Conservation (phyloP, 2,888 invertebrate genomes). For the Xestia xanthographa region DNA sequence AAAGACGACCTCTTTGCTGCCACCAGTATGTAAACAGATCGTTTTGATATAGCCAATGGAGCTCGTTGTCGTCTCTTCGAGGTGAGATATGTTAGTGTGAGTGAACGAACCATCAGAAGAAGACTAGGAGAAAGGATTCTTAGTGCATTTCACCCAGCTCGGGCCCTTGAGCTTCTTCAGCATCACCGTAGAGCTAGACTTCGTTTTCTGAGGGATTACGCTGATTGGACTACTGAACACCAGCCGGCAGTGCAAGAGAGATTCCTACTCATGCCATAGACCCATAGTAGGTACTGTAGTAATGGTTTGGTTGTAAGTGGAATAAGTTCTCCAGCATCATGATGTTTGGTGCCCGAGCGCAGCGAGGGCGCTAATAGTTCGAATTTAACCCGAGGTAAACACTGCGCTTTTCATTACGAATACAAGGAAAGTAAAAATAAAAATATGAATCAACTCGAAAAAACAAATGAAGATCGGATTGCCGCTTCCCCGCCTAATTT, state of each 20-base stretch:
- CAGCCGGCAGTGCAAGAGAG: not conserved
- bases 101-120: not conserved
- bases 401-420: no score
- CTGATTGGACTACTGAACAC: not conserved
- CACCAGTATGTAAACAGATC: not conserved
- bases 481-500: no score
- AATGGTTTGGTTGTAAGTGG: not conserved
- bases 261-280: not conserved
- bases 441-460: no score
- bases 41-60: not conserved
- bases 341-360: no score
- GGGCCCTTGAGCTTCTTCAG: not conserved
- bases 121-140: not conserved
- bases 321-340: not conserved
- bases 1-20: not conserved
- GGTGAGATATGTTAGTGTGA: not conserved
- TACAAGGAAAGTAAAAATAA: no score
- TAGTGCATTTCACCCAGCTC: not conserved
- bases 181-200: not conserved
- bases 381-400: no score
- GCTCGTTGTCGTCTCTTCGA: not conserved
- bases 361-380: no score
- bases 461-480: no score
- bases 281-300: not conserved
- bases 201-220: not conserved